Percentiles rank a stretch among this genome's conserved stretches.
Evolutionary conservation across 2,888 invertebrate genomes (phyloP).

Genomic region (Thymelicus sylvestris): DNA sequence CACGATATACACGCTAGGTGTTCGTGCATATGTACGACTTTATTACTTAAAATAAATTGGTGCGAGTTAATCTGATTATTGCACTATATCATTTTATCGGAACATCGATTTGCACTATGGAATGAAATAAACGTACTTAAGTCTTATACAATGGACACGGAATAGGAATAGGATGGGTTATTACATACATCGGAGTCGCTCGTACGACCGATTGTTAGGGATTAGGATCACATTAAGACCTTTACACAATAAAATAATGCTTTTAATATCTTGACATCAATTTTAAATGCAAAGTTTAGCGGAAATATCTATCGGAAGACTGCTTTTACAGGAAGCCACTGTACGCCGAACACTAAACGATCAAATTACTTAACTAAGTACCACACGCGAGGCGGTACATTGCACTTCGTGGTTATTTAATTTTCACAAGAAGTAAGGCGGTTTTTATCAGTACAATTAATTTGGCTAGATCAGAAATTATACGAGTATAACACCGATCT

Average conservation of each 20-base stretch:
- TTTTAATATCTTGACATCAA: slow-evolving; percentile 64
- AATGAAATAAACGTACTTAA: slow-evolving; percentile 53
- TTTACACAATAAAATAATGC: slow-evolving; percentile 44
- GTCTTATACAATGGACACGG: slow-evolving; percentile 43
- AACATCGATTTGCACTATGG: slow-evolving; percentile 64
- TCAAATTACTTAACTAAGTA: slow-evolving; percentile 77
- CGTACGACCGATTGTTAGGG: slow-evolving; percentile 41
- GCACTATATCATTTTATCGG: slow-evolving; percentile 59
- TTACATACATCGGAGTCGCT: slow-evolving; percentile 42
- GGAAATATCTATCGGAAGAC: slow-evolving; percentile 84
- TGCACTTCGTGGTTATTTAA: slow-evolving; percentile 71
- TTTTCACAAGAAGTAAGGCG: slow-evolving; percentile 78
- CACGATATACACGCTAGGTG: slow-evolving; percentile 45
- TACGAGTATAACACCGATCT: slow-evolving; percentile 69
- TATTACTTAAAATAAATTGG: slow-evolving; percentile 53
- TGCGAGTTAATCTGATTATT: slow-evolving; percentile 48
- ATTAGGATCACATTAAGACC: slow-evolving; percentile 43
- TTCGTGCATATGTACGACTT: slow-evolving; percentile 62
- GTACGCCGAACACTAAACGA: slow-evolving; percentile 75
- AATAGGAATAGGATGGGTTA: slow-evolving; percentile 46
- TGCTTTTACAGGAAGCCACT: slow-evolving; percentile 83
- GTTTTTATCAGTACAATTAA: slow-evolving; percentile 79
- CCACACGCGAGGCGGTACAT: slow-evolving; percentile 73
- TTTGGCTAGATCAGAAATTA: slow-evolving; percentile 80
- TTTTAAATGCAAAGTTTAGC: slow-evolving; percentile 78